Conservation (phyloP, 2,113 vertebrate genomes). For the Electrona antarctica region DNA sequence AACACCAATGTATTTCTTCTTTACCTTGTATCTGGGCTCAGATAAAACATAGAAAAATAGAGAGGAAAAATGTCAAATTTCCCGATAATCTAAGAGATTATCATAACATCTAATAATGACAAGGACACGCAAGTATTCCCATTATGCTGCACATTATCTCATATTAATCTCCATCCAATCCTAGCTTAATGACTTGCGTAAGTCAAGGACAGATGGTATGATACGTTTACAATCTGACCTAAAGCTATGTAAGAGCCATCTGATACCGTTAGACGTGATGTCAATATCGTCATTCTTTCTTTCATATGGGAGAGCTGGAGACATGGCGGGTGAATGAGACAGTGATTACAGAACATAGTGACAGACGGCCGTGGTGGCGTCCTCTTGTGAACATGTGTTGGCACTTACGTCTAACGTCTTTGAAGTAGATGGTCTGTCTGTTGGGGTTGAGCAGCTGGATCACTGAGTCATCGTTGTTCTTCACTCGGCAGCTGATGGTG, state of each 20-base stretch:
- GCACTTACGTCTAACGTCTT: slow-evolving; percentile 93
- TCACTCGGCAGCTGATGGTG: slow-evolving; percentile 83
- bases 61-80: slow-evolving; percentile 59
- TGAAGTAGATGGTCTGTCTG: slow-evolving; percentile 93
- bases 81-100: slow-evolving; percentile 75
- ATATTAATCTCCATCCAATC: slow-evolving; percentile 68
- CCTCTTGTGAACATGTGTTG: neutral
- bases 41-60: slow-evolving; percentile 60
- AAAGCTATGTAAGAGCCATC: slow-evolving; percentile 6
- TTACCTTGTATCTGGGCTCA: slow-evolving; percentile 73
- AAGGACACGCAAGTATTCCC: slow-evolving; percentile 69
- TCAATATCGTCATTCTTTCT: too few relatives aligned
- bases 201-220: slow-evolving; percentile 68
- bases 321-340: too few relatives aligned
- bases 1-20: slow-evolving; percentile 43
- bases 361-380: too few relatives aligned
- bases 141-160: slow-evolving; percentile 70
- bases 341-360: too few relatives aligned
- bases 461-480: slow-evolving; percentile 96
- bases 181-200: slow-evolving; percentile 68
- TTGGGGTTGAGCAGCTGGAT: slow-evolving; percentile 99
- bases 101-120: slow-evolving; percentile 68
- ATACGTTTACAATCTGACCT: slow-evolving; percentile 29
- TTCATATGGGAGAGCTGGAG: too few relatives aligned
- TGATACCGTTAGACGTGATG: neutral